These are phyloP conservation scores for Sinhomidia bicolor DNA, from an alignment of 2,888 invertebrate species.

Conservation along the genomic window DNA sequence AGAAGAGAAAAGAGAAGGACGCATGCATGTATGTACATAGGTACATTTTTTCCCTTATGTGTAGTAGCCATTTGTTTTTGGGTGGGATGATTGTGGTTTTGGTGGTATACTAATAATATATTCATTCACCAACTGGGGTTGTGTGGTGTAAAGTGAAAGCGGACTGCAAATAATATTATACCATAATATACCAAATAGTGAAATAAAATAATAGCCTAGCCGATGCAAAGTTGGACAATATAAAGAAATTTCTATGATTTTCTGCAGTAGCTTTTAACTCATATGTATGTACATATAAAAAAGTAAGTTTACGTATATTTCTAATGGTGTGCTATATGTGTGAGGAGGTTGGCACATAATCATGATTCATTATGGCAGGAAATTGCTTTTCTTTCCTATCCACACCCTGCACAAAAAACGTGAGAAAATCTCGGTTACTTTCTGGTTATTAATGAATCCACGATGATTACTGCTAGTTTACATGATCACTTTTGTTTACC, in stretches of 20 bases:
- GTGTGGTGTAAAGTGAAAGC: no score
- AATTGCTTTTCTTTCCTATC: constrained; percentile 69
- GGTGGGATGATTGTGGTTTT: neutral
- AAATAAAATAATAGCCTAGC: neutral
- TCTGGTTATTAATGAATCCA: constrained; percentile 62
- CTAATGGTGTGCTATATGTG: no score
- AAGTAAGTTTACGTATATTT: no score
- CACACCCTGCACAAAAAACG: constrained; percentile 61
- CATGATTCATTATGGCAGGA: constrained; percentile 70
- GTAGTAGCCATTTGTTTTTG: neutral
- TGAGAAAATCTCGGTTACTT: constrained; percentile 55
- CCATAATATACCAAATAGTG: neutral
- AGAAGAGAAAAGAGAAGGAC: no score
- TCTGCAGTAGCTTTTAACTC: no score
- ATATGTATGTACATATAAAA: no score
- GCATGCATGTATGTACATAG: neutral
- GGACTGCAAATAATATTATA: no score
- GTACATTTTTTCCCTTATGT: neutral
- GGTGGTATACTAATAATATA: neutral
- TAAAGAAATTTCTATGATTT: no score
- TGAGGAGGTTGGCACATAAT: constrained; percentile 45
- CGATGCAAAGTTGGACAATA: neutral
- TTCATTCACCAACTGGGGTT: no score
- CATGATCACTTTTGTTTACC: constrained; percentile 26
- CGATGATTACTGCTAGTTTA: constrained; percentile 46